Evolutionary conservation across 1,140 invertebrate species (phyloP).

Genomic region (Bombus consobrinus): DNA sequence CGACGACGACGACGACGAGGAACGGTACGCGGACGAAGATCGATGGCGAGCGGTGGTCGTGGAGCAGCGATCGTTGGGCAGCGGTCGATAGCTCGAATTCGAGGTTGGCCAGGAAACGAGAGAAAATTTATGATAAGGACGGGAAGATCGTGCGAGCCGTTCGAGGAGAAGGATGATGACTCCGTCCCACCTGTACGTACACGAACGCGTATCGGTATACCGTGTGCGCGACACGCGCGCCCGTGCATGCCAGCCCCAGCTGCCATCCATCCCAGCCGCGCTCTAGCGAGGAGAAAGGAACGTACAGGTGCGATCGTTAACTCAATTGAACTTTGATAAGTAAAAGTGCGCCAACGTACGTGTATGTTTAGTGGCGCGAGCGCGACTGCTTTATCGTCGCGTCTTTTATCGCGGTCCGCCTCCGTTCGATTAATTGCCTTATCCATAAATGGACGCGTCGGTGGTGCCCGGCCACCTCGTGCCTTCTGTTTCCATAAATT

Average conservation of each 20-base stretch:
- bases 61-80: background rate
- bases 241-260: slow-evolving; percentile 49
- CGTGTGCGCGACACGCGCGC: slow-evolving; percentile 38
- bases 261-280: slow-evolving; percentile 45
- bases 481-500: background rate
- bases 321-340: slow-evolving; percentile 67
- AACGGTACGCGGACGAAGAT: too few relatives aligned
- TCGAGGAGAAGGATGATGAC: slow-evolving; percentile 44
- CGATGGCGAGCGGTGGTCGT: too few relatives aligned
- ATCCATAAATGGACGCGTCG: background rate
- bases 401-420: background rate
- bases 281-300: slow-evolving; percentile 65
- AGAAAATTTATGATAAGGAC: slow-evolving; percentile 36
- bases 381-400: slow-evolving; percentile 22
- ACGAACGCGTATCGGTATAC: slow-evolving; percentile 19
- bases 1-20: too few relatives aligned
- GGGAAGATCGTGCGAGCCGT: background rate
- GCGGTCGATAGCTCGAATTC: background rate
- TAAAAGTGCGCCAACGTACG: slow-evolving; percentile 38
- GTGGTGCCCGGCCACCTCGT: background rate
- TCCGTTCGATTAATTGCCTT: background rate
- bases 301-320: slow-evolving; percentile 69
- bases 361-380: background rate
- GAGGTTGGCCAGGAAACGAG: slow-evolving; percentile 10
- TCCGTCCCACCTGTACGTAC: slow-evolving; percentile 63